phyloP scores from a whole-genome alignment of 2,888 invertebrate genomes.

The Megamerina dolium region DNA sequence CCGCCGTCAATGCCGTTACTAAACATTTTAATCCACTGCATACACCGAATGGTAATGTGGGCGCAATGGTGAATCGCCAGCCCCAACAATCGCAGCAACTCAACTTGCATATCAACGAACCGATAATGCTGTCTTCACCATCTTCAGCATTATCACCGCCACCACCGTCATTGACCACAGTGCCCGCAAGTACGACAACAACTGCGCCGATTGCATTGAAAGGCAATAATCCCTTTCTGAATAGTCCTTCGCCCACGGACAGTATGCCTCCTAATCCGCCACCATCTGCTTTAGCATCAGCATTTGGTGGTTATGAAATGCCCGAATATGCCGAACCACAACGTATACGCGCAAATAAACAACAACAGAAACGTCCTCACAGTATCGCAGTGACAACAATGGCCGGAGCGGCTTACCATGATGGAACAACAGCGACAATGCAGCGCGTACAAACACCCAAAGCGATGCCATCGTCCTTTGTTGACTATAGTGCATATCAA shows the following conservation, averaged over 20 bases:
- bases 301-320: slow-evolving; percentile 29
- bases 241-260: slow-evolving; percentile 41
- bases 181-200: slow-evolving; percentile 27
- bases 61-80: slow-evolving; percentile 16
- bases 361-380: slow-evolving; percentile 53
- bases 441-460: slow-evolving; percentile 7
- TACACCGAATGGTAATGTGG: slow-evolving; percentile 10
- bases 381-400: slow-evolving; percentile 54
- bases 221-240: slow-evolving; percentile 41
- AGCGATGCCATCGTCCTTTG: slow-evolving; percentile 29
- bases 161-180: slow-evolving; percentile 34
- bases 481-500: slow-evolving; percentile 31
- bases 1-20: slow-evolving; percentile 10
- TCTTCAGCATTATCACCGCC: slow-evolving; percentile 33
- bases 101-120: slow-evolving; percentile 38
- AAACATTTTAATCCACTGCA: slow-evolving; percentile 19
- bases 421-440: slow-evolving; percentile 13
- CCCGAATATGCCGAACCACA: slow-evolving; percentile 45
- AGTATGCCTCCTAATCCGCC: slow-evolving; percentile 7
- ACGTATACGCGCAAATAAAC: slow-evolving; percentile 33
- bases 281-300: too few relatives aligned
- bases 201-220: slow-evolving; percentile 45
- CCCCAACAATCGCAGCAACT: slow-evolving; percentile 22
- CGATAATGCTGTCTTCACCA: slow-evolving; percentile 29
- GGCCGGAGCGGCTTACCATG: slow-evolving; percentile 4